These are phyloP conservation scores for Cordylochernes scorpioides DNA, from an alignment of 2,888 invertebrate genomes.

Conservation along the genomic window DNA sequence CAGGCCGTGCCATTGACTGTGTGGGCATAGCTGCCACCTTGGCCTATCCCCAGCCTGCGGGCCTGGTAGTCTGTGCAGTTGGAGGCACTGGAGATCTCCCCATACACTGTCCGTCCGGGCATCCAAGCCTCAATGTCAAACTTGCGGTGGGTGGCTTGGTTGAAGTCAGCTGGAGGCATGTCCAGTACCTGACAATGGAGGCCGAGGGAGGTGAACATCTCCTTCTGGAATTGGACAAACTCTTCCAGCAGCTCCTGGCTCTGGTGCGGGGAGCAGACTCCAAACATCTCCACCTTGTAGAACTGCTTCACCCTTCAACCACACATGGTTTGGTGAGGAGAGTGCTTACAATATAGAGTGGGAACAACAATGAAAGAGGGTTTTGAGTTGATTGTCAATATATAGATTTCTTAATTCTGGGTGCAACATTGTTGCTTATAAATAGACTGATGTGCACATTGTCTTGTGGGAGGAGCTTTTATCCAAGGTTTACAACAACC, in stretches of 20 bases:
- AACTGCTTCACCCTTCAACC: constrained; percentile 68
- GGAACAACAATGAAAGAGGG: too few relatives aligned
- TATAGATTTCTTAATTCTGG: too few relatives aligned
- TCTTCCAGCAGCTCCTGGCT: constrained; percentile 45
- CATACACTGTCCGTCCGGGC: constrained; percentile 53
- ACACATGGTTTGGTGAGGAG: too few relatives aligned
- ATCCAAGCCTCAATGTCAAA: constrained; percentile 94
- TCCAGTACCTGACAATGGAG: constrained; percentile 59
- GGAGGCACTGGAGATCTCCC: constrained; percentile 77
- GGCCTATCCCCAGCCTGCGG: constrained; percentile 49
- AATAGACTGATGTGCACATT: too few relatives aligned
- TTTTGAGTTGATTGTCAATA: too few relatives aligned
- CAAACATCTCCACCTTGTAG: constrained; percentile 94
- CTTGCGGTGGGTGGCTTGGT: constrained; percentile 60
- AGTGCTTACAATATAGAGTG: too few relatives aligned
- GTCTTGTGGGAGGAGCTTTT: too few relatives aligned
- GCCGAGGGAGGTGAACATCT: constrained; percentile 42
- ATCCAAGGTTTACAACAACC: too few relatives aligned
- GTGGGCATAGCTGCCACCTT: constrained; percentile 43
- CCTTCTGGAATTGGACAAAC: constrained; percentile 43
- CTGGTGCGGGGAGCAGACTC: too few relatives aligned
- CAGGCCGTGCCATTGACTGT: constrained; percentile 90
- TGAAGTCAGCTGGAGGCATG: constrained; percentile 84
- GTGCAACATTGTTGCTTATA: too few relatives aligned
- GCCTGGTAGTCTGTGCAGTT: constrained; percentile 93